These are phyloP conservation scores for Axinella damicornis DNA, from an alignment of 37 sponge, comb jelly and placozoan species.

Conservation along the genomic window DNA sequence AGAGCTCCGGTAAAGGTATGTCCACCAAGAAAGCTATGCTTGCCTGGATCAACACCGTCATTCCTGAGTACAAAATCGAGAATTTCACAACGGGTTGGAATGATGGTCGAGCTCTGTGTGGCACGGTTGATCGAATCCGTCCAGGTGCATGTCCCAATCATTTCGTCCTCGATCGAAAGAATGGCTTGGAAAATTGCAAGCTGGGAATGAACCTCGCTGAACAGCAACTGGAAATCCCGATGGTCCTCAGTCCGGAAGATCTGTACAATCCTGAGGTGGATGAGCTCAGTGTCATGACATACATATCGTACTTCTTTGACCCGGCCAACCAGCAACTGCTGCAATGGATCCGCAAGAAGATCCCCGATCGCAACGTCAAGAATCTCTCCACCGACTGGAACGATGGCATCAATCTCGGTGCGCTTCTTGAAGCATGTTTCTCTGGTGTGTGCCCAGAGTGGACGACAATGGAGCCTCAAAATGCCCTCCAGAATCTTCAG, in stretches of 20 bases:
- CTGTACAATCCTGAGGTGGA: constrained; percentile 86
- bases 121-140: constrained; percentile 57
- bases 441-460: constrained; percentile 77
- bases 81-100: constrained; percentile 94
- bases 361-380: constrained; percentile 78
- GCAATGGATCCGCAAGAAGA: constrained; percentile 79
- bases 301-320: constrained; percentile 85
- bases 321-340: constrained; percentile 67
- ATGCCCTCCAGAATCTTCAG: constrained; percentile 63
- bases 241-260: constrained; percentile 77
- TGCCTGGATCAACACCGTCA: constrained; percentile 85
- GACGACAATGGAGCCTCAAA: constrained; percentile 64
- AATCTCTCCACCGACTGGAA: constrained; percentile 92
- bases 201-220: constrained; percentile 82
- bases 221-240: constrained; percentile 73
- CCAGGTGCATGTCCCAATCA: constrained; percentile 88
- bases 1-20: constrained; percentile 56
- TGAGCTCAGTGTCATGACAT: constrained; percentile 90
- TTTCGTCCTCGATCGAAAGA: constrained; percentile 44
- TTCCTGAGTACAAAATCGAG: constrained; percentile 68
- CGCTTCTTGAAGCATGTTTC: constrained; percentile 76
- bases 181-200: constrained; percentile 75
- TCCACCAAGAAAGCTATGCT: constrained; percentile 88
- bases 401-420: constrained; percentile 84
- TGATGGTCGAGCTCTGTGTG: constrained; percentile 79